Evolutionary conservation across 2,888 invertebrate genomes (phyloP), one percentile per base, ranked within the genome.

Genomic region (Exocentrus adspersus): DNA sequence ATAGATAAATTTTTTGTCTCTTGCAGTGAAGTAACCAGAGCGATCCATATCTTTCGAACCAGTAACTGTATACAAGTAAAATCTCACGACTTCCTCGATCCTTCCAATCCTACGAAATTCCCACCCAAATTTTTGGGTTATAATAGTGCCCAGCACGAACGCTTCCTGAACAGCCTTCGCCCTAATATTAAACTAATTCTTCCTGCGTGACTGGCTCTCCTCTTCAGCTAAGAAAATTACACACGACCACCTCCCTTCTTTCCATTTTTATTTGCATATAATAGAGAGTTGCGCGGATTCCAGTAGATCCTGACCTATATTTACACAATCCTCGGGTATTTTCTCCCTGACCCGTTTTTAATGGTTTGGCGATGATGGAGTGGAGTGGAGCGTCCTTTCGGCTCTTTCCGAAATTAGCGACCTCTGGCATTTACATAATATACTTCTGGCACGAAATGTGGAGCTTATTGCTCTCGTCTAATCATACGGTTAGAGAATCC

Each of bases 11-110:
- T n/a, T n/a, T n/a, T n/a, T n/a, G n/a, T n/a, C n/a, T n/a, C n/a
- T n/a, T n/a, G n/a, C n/a, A n/a, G n/a, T n/a, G n/a, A n/a, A n/a
- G n/a, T n/a, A n/a, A n/a, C n/a, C n/a, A n/a, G n/a, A n/a, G n/a
- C n/a, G n/a, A n/a, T n/a, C n/a, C n/a, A n/a, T n/a, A n/a, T n/a
- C 7, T 7, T 20, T 14, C 45, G 48, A 62, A 56, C 52, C 60
- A 24, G 7, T 32, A 51, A 59, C 19, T 32, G 50, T 67, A n/a
- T n/a, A n/a, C n/a, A 65, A 62, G 48, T 65, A 65, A 50, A 63
- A 61, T 60, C 52, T 52, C 53, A 51, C n/a, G 19, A 70, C 68
- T 70, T 70, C 68, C 70, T 64, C 65, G 70, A 70, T 56, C 48
- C 58, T 65, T 57, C 52, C 66, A 70, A n/a, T n/a, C n/a, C n/a